Percentiles rank a stretch among this genome's conserved stretches.
Conservation (phyloP, 2,797 vertebrate genomes). For the Gallinago stenura region DNA sequence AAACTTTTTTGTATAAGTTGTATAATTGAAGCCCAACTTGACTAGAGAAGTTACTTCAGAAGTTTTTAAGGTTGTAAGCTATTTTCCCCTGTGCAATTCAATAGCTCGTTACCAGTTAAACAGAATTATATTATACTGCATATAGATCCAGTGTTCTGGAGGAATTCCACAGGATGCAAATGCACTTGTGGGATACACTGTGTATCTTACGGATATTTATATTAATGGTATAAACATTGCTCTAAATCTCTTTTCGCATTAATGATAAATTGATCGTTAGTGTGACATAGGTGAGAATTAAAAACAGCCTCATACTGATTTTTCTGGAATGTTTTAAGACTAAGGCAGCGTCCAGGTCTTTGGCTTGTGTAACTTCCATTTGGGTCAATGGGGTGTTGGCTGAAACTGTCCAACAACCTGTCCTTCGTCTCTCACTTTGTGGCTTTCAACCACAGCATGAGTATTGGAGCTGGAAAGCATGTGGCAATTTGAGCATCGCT, state of each 20-base stretch:
- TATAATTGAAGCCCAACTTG: neutral
- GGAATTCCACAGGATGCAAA: conserved; percentile 8
- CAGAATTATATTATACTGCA: neutral
- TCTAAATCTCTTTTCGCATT: conserved; percentile 30
- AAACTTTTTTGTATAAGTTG: neutral
- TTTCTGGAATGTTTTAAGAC: neutral
- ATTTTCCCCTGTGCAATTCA: conserved; percentile 5
- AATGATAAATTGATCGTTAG: conserved; percentile 35
- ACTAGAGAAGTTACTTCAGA: neutral
- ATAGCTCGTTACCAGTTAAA: conserved; percentile 31
- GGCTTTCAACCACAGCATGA: neutral
- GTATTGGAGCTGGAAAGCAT: neutral
- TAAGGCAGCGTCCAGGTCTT: neutral
- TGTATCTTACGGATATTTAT: conserved; percentile 8
- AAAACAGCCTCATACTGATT: conserved; percentile 24
- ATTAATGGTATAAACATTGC: neutral
- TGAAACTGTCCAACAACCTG: neutral
- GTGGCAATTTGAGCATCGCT: neutral
- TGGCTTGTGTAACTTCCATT: neutral
- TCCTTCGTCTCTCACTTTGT: neutral
- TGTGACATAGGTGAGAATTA: conserved; percentile 11
- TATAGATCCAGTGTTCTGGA: conserved; percentile 6
- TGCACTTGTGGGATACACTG: neutral
- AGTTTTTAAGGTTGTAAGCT: conserved; percentile 32
- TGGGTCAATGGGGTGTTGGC: neutral